A percentile compares a stretch with the other conserved stretches of the same genome.
phyloP scores from a whole-genome alignment of 2,113 vertebrate species.

The Labeo catla region DNA sequence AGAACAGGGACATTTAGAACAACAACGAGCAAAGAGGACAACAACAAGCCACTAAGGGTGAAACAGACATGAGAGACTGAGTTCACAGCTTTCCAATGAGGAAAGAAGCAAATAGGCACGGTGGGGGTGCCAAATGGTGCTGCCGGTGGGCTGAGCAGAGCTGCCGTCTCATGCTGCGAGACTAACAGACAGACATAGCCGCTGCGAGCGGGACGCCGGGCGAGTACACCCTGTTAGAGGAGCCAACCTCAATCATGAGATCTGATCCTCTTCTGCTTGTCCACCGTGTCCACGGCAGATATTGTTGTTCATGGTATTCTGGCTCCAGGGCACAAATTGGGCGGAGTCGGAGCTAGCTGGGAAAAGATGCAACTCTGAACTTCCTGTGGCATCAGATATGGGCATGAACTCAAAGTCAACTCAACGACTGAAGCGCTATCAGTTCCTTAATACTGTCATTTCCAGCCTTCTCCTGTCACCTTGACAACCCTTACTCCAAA shows the following conservation, averaged over 20 bases:
- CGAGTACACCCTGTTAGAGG: background rate
- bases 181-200: slow-evolving; percentile 33
- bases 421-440: background rate
- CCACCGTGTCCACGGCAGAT: background rate
- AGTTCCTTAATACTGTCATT: slow-evolving; percentile 13
- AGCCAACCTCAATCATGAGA: slow-evolving; percentile 19
- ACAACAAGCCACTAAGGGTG: slow-evolving; percentile 26
- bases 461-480: slow-evolving; percentile 20
- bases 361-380: background rate
- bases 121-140: slow-evolving; percentile 42
- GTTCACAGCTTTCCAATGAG: slow-evolving; percentile 36
- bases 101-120: slow-evolving; percentile 42
- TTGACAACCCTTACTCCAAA: slow-evolving; percentile 46
- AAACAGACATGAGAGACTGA: slow-evolving; percentile 16
- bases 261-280: background rate
- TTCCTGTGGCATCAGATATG: background rate
- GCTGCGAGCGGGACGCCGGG: background rate
- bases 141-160: slow-evolving; percentile 34
- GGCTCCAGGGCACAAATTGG: background rate
- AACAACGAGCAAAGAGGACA: background rate
- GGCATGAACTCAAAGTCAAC: slow-evolving; percentile 4
- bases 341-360: background rate
- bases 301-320: background rate
- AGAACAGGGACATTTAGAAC: background rate
- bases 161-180: slow-evolving; percentile 33